Evolutionary conservation across 2,888 invertebrate genomes (phyloP), one percentile per base, ranked within the genome.

Genomic region (Brachyopa scutellaris): DNA sequence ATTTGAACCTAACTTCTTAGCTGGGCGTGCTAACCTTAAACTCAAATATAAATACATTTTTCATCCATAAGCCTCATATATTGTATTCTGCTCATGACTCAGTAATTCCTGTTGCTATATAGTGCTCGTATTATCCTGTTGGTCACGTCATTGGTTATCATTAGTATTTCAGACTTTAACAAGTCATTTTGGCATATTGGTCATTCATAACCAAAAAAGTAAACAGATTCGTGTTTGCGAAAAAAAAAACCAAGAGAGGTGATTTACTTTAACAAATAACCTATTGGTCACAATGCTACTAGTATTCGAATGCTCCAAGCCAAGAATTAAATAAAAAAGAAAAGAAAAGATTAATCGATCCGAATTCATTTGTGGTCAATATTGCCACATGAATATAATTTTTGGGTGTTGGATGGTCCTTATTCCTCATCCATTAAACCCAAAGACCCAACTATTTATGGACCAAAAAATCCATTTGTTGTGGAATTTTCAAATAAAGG

Each of bases 401-500:
- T 3, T 5, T 15, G 38, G 19, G 9, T 19, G 19, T 4, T 21
- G 42, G 42, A 2, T n/a, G n/a, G n/a, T 42, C 9, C 4, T 19
- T n/a, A n/a, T n/a, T n/a, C n/a, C n/a, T 19, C 1, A n/a, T n/a
- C 9, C 19, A 9, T 7, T 2, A 1, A 6, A 38, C 13, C 17
- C 38, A 8, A 13, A 55, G 4, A 33, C 53, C 15, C n/a, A 55
- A 36, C 40, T 40, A 59, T 42, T 61, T 31, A 31, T 7, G 15
- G 6, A 40, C 40, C 13, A 9, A 5, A 42, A 61, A 61, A 61
- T 45, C 45, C 17, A 61, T 45, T 42, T 31, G 31, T 42, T 45
- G 21, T 4, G 61, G 33, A 31, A 45, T 61, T 61, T 61, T 26
- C 40, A 57, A 57, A 26, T 26, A 57, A 26, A 40, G 13, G 42